These are phyloP conservation scores for Rhabditophanes sp. DNA, from an alignment of 2,888 invertebrate genomes.

Conservation along the genomic window DNA sequence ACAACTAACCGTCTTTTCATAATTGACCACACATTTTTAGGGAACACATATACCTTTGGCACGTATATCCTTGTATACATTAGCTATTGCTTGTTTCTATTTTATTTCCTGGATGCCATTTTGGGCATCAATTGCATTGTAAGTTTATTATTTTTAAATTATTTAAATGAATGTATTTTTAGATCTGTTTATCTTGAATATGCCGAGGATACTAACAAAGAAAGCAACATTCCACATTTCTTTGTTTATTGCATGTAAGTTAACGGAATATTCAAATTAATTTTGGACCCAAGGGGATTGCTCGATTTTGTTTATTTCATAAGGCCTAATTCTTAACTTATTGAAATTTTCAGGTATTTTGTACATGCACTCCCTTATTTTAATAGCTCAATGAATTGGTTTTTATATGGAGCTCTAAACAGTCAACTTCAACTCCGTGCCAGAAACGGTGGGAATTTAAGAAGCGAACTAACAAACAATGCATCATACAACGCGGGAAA, in stretches of 20 bases:
- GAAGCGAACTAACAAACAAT: too few species aligned
- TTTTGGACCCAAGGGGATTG: too few species aligned
- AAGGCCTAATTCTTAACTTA: slow-evolving; percentile 26
- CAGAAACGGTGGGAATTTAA: slow-evolving; percentile 15
- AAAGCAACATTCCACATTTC: slow-evolving; percentile 22
- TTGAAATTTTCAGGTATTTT: slow-evolving; percentile 28
- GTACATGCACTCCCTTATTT: too few species aligned
- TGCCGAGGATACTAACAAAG: slow-evolving; percentile 17
- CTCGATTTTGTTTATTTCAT: too few species aligned
- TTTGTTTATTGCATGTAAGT: slow-evolving; percentile 36
- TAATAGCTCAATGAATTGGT: slow-evolving; percentile 42
- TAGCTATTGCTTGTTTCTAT: slow-evolving; percentile 41
- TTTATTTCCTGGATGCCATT: slow-evolving; percentile 41
- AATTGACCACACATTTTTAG: slow-evolving; percentile 14
- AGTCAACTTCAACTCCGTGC: slow-evolving; percentile 34
- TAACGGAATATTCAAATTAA: neutral
- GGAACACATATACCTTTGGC: slow-evolving; percentile 37
- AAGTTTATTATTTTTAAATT: too few species aligned
- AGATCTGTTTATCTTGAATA: slow-evolving; percentile 40
- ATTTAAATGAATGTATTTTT: too few species aligned
- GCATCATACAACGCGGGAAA: too few species aligned
- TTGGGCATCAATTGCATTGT: slow-evolving; percentile 18
- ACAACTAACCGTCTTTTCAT: slow-evolving; percentile 4
- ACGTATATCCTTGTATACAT: slow-evolving; percentile 38
- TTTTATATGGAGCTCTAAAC: slow-evolving; percentile 37